A percentile compares a stretch with the other conserved stretches of the same genome.
Conservation (phyloP, 1,140 invertebrate species). For the Bombus terrestris region DNA sequence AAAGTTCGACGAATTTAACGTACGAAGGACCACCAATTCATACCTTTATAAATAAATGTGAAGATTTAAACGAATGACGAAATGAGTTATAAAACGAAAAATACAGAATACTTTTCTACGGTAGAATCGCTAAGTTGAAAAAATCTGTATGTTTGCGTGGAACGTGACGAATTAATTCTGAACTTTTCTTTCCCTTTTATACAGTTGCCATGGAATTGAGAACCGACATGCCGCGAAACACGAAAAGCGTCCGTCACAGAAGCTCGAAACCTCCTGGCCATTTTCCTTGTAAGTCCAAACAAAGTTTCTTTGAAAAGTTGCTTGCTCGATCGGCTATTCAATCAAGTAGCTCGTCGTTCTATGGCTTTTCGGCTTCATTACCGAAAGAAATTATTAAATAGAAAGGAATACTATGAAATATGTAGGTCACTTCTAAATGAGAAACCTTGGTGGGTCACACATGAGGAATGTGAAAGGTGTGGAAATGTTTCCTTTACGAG, state of each 20-base stretch:
- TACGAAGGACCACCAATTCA: no score
- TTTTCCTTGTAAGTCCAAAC: constrained; percentile 80
- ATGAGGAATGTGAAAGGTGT: neutral
- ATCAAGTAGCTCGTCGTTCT: constrained; percentile 3
- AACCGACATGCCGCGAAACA: constrained; percentile 80
- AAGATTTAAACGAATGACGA: neutral
- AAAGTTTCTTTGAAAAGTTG: constrained; percentile 42
- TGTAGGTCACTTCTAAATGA: neutral
- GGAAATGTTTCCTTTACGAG: neutral
- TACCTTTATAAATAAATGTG: no score
- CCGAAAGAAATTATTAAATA: neutral
- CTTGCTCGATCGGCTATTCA: constrained; percentile 1
- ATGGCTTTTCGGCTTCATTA: neutral
- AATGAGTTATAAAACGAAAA: neutral
- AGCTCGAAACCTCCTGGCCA: constrained; percentile 82
- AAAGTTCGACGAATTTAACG: no score
- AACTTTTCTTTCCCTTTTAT: constrained; percentile 48
- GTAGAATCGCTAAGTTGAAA: neutral
- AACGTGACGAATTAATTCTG: constrained; percentile 50
- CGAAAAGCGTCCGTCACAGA: constrained; percentile 81
- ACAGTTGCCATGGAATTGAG: constrained; percentile 81
- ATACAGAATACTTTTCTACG: neutral
- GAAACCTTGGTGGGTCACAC: neutral
- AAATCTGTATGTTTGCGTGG: neutral
- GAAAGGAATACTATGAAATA: neutral